phyloP scores from a whole-genome alignment of 2,888 invertebrate species.

The Rutpela maculata region DNA sequence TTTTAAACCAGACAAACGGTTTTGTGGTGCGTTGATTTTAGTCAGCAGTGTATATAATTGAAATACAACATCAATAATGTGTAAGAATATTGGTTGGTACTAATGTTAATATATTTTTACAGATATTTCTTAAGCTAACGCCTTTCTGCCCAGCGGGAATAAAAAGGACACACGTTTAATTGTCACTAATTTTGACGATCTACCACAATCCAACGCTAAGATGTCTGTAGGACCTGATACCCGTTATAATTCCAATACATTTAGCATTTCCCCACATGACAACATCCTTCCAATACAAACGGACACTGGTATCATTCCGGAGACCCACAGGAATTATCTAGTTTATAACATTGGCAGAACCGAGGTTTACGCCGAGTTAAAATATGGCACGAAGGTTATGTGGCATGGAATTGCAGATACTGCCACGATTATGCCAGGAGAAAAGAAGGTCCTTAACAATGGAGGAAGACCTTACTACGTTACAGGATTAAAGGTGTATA shows the following conservation, averaged over 20 bases:
- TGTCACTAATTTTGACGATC: too few relatives aligned
- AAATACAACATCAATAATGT: too few relatives aligned
- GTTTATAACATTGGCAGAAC: slow-evolving; percentile 45
- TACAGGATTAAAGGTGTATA: slow-evolving; percentile 35
- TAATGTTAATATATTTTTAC: too few relatives aligned
- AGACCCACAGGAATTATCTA: slow-evolving; percentile 16
- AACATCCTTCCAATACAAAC: neutral
- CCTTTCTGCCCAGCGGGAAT: too few relatives aligned
- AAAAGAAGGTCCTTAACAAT: slow-evolving; percentile 34
- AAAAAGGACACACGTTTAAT: too few relatives aligned
- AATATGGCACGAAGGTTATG: slow-evolving; percentile 34
- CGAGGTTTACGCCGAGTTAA: slow-evolving; percentile 32
- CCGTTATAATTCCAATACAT: slow-evolving; percentile 27
- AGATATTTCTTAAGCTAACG: too few relatives aligned
- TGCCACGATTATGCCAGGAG: slow-evolving; percentile 34
- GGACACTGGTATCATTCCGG: slow-evolving; percentile 26
- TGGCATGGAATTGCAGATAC: slow-evolving; percentile 28
- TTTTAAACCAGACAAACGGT: too few relatives aligned
- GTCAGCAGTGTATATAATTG: too few relatives aligned
- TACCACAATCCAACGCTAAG: too few relatives aligned
- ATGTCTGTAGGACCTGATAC: too few relatives aligned
- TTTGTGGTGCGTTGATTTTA: too few relatives aligned
- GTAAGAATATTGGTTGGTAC: too few relatives aligned
- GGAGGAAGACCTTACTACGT: slow-evolving; percentile 36
- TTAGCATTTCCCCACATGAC: neutral